Evolutionary conservation across 2,797 vertebrate genomes (phyloP).

Genomic region (Peromyscus melanophrys): DNA sequence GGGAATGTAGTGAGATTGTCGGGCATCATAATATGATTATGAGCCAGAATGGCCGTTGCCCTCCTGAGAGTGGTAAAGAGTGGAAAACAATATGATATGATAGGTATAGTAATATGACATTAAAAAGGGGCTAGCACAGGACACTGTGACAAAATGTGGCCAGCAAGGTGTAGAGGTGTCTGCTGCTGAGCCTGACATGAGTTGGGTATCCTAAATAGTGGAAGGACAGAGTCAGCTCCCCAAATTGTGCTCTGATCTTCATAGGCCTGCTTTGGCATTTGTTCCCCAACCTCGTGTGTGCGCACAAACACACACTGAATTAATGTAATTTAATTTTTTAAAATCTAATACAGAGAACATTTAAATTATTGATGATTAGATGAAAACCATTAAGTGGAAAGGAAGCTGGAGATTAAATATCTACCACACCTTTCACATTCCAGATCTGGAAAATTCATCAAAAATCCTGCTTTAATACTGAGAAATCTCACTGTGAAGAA

Average conservation of each 20-base stretch:
- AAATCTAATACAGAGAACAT: neutral
- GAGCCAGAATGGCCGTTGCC: neutral
- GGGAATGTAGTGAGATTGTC: neutral
- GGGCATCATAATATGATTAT: neutral
- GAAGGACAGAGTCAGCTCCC: neutral
- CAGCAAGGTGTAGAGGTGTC: neutral
- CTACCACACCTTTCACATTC: neutral
- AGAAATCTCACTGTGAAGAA: neutral
- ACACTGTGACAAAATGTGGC: neutral
- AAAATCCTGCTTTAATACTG: neutral
- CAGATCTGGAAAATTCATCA: neutral
- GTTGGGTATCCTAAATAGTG: neutral
- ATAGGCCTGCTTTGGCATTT: too few species aligned
- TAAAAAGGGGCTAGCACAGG: neutral
- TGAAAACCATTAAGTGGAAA: neutral
- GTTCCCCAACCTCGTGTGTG: too few species aligned
- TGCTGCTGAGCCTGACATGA: neutral
- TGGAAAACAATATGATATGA: neutral
- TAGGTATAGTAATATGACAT: neutral
- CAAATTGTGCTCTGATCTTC: neutral
- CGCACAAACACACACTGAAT: neutral
- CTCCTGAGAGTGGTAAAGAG: neutral
- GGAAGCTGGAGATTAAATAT: neutral
- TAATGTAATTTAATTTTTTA: neutral
- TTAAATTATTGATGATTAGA: slow-evolving; percentile 19